phyloP scores from a whole-genome alignment of 2,797 vertebrate species.

The Taenioides sp. region DNA sequence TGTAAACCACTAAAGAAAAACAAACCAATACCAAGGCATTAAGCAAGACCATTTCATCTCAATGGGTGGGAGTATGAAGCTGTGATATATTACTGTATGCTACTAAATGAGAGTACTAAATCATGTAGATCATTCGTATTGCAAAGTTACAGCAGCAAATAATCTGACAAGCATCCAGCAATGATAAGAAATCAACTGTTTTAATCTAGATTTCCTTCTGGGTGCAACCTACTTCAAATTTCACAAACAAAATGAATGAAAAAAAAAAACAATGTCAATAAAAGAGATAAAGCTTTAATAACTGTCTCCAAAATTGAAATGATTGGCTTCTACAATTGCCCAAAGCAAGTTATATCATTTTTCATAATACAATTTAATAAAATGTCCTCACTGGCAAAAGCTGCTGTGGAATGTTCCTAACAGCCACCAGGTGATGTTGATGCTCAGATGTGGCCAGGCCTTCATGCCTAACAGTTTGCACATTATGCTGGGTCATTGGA shows the following conservation, averaged over 20 bases:
- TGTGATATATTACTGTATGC: neutral
- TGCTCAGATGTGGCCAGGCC: conserved; percentile 36
- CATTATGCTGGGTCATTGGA: conserved; percentile 20
- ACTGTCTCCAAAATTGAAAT: neutral
- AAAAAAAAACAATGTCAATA: too few species aligned
- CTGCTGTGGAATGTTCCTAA: conserved; percentile 38
- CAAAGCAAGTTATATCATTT: neutral
- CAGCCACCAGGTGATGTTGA: conserved; percentile 30
- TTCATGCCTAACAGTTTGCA: conserved; percentile 36
- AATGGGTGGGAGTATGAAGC: conserved; percentile 28
- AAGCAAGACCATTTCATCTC: conserved; percentile 34
- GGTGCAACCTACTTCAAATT: neutral
- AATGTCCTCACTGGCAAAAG: conserved; percentile 17
- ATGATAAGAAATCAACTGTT: neutral
- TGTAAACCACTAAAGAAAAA: conserved; percentile 31
- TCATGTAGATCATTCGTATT: neutral
- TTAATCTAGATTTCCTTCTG: neutral
- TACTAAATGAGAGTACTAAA: neutral
- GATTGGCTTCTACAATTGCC: neutral
- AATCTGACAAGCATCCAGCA: neutral
- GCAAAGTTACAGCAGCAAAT: neutral
- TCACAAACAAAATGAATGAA: neutral
- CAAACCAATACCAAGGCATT: conserved; percentile 5
- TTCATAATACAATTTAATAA: conserved; percentile 19
- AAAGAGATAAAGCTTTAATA: neutral